Evolutionary conservation across 2,888 invertebrate species (phyloP), one percentile per base, ranked within the genome.

Genomic region (Scaptomyza tumidula): DNA sequence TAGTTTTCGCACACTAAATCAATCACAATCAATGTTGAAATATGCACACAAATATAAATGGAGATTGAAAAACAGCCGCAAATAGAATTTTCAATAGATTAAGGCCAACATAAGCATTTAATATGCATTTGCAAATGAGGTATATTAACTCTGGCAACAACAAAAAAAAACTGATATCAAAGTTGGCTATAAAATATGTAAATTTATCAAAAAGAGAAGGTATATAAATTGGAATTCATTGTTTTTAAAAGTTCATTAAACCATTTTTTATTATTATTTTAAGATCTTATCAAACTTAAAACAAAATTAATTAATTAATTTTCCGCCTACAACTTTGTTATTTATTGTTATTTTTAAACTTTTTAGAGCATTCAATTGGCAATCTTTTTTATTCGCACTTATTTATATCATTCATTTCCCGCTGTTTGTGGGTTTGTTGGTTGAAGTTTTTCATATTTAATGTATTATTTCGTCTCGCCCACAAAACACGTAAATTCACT

Each of bases 1-100:
- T 71, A 59, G 65, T 50, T 63, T 53, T 57, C 67, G 60, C 61
- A 13, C 19, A 63, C 82, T 66, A 71, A 85, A 82, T 82, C 82
- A 82, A 82, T 85, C 87, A 82, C 79, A 73, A 82, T 84, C 80
- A 80, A 78, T 61, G 69, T 65, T 62, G 54, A 67, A 76, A 80
- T 55, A 29, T 24, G 11, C 39, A 50, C 16, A 24, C n/a, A 9
- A 46, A 33, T 45, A 46, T 27, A 9, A 14, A 24, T 35, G 10
- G 6, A 6, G n/a, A 35, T 66, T 50, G 24, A 44, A 45, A 45
- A 66, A 45, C 41, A 69, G 7, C 13, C 24, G 44, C 55, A 56
- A 66, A 74, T 54, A 68, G 35, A 27, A 49, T 43, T 45, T 68
- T 16, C 35, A 41, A 41, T 60, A 45, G 60, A 53, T 67, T 53